Evolutionary conservation across 2,888 invertebrate species (phyloP), one percentile per base, ranked within the genome.

Genomic region (Hemaris fuciformis): DNA sequence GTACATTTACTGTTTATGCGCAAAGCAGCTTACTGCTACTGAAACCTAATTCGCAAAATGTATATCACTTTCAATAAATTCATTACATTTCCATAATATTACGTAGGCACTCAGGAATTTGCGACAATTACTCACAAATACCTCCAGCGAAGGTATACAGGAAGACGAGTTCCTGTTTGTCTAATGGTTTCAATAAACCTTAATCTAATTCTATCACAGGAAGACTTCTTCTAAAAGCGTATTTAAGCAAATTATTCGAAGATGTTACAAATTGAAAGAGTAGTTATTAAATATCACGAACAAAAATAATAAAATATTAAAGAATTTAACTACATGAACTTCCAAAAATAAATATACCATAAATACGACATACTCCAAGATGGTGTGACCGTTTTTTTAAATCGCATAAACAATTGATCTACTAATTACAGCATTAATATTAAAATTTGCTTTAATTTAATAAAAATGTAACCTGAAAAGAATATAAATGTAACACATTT

Each of bases 271-370:
- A 10, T 53, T 41, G 25, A 23, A 13, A 27, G 4, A n/a, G 10
- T 25, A 38, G 61, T 43, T 27, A 8, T 62, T 61, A 15, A 45
- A 71, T 65, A 45, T 65, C 69, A 80, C 79, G 73, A 76, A 79
- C 76, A 72, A 77, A 74, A 70, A 62, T 71, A 61, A 68, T 61
- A 67, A 68, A 69, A 68, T 68, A 64, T 63, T 67, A 66, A 31
- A 53, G 65, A 74, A 64, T 64, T 66, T 62, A 66, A 72, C 75
- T 75, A 76, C 81, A 81, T 71, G 76, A 74, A 75, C 77, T 81
- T 76, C 80, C 80, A 77, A 81, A 81, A 81, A 81, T 81, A 81
- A 80, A 81, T 70, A 80, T 46, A 68, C 72, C 78, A 80, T 69
- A 77, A 66, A 71, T 59, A 62, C 66, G 25, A 27, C 46, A 31